Percentiles rank a stretch among this genome's conserved stretches.
Evolutionary conservation across 1,140 invertebrate species (phyloP).

Genomic region (Pinna nobilis): DNA sequence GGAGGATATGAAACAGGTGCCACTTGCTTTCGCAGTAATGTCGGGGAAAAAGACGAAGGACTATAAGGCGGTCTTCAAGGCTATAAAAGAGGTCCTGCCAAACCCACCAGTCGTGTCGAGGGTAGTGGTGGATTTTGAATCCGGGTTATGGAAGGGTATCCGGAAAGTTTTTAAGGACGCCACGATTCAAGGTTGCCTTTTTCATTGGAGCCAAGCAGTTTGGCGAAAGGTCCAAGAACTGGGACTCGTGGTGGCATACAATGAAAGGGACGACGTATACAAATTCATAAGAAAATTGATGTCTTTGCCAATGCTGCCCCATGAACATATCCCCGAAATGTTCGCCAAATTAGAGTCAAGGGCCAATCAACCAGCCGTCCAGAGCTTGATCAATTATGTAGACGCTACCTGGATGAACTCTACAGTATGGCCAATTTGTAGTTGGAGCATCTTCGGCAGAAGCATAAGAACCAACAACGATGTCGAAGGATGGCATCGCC

Average conservation of each 20-base stretch:
- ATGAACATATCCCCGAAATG: not conserved
- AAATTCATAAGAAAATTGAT: slow-evolving; percentile 1
- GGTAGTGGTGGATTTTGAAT: slow-evolving; percentile 6
- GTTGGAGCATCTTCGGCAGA: not conserved
- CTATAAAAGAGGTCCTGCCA: not conserved
- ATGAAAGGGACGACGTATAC: not conserved
- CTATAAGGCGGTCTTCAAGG: not conserved
- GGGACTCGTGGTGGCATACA: not conserved
- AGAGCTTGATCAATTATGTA: not conserved
- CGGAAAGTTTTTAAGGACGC: not conserved
- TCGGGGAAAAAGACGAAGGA: not conserved
- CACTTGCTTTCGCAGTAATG: not conserved
- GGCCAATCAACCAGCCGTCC: not conserved
- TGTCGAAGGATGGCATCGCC: slow-evolving; percentile 18
- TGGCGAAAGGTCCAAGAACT: not conserved
- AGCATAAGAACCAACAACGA: slow-evolving; percentile 28
- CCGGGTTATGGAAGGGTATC: slow-evolving; percentile 8
- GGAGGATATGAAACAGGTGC: not conserved
- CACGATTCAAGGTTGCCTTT: slow-evolving; percentile 17
- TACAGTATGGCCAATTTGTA: not conserved
- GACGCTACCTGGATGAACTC: not conserved
- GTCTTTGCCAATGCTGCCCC: not conserved
- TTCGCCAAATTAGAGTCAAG: not conserved
- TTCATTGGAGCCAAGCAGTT: slow-evolving; percentile 18
- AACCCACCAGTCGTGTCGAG: not conserved